A percentile compares a stretch with the other conserved stretches of the same genome.
phyloP scores from a whole-genome alignment of 2,797 vertebrate species.

The Enteromius radiatus region DNA sequence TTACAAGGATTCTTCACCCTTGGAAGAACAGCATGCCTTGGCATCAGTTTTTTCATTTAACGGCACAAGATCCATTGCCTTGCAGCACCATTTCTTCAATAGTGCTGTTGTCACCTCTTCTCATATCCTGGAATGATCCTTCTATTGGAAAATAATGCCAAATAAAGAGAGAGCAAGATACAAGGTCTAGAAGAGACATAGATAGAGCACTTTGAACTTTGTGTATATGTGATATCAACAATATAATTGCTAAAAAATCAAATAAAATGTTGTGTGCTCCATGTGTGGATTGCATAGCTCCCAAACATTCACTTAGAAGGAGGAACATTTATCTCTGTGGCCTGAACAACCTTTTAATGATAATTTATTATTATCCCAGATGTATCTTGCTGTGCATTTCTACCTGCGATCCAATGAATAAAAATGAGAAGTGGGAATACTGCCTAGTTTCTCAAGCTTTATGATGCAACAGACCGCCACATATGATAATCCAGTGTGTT shows the following conservation, averaged over 20 bases:
- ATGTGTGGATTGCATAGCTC: not conserved
- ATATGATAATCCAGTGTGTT: not conserved
- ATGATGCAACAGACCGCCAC: not conserved
- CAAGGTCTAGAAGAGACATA: constrained; percentile 10
- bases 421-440: not conserved
- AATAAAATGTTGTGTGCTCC: not conserved
- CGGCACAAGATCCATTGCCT: constrained; percentile 69
- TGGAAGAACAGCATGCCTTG: constrained; percentile 43
- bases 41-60: constrained; percentile 43
- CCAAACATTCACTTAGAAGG: not conserved
- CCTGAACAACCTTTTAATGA: not conserved
- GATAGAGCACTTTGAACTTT: constrained; percentile 12
- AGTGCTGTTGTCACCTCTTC: constrained; percentile 70
- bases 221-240: not conserved
- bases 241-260: not conserved
- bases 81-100: constrained; percentile 55
- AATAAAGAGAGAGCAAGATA: constrained; percentile 15
- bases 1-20: constrained; percentile 65
- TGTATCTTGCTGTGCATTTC: not conserved
- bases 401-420: not conserved
- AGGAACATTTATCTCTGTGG: not conserved
- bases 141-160: constrained; percentile 34
- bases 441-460: not conserved
- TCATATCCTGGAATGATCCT: constrained; percentile 17
- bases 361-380: not conserved